Evolutionary conservation across 2,888 invertebrate genomes (phyloP).

Genomic region (Polydrusus cervinus): DNA sequence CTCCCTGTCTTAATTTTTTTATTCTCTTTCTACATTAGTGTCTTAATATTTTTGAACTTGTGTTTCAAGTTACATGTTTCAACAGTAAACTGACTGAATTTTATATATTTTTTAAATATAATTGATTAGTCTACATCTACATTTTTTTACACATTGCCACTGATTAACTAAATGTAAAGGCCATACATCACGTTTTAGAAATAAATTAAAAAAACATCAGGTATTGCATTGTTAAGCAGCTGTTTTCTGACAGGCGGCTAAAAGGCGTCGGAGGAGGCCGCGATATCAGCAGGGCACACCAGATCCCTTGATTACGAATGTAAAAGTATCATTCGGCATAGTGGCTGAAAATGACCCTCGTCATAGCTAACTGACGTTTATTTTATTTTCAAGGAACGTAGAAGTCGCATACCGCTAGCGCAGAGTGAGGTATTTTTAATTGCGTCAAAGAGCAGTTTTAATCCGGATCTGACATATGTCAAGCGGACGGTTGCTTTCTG

Average conservation of each 20-base stretch:
- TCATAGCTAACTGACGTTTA: conserved; percentile 61
- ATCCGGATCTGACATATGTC: conserved; percentile 53
- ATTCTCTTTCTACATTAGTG: too few relatives aligned
- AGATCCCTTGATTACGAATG: conserved; percentile 49
- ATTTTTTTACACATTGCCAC: conserved; percentile 3
- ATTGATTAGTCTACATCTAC: neutral
- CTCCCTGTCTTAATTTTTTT: too few relatives aligned
- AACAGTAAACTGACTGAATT: too few relatives aligned
- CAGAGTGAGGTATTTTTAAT: conserved; percentile 49
- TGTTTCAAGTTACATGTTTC: too few relatives aligned
- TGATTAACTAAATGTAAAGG: neutral
- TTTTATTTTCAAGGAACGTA: conserved; percentile 58
- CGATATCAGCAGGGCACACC: conserved; percentile 44
- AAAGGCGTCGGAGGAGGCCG: conserved; percentile 30
- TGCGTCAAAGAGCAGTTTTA: conserved; percentile 49
- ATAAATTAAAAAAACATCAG: conserved; percentile 26
- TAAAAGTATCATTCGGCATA: conserved; percentile 45
- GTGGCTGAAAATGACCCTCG: conserved; percentile 57
- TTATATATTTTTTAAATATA: too few relatives aligned
- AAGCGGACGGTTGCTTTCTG: conserved; percentile 33
- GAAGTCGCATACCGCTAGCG: conserved; percentile 57
- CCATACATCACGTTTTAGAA: conserved; percentile 15
- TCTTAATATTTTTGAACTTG: too few relatives aligned
- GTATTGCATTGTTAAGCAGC: conserved; percentile 36
- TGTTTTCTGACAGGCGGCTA: conserved; percentile 36